Conservation (phyloP, 2,113 vertebrate genomes). For the Gobio gobio region DNA sequence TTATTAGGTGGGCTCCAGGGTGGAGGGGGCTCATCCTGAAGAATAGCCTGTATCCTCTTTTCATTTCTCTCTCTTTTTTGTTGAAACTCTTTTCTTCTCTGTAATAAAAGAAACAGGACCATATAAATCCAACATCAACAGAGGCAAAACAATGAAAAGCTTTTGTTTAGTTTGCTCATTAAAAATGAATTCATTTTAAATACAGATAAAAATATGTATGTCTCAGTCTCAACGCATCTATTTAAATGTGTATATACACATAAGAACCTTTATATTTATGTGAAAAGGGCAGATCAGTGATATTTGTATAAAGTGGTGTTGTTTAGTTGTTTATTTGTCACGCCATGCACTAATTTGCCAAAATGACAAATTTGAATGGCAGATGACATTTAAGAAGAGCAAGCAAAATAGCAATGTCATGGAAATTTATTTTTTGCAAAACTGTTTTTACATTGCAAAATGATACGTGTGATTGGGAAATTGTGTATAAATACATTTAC, state of each 20-base stretch:
- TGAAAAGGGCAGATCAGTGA: not conserved
- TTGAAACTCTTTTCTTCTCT: slow-evolving; percentile 85
- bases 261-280: not conserved
- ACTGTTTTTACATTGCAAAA: not conserved
- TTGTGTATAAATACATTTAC: not conserved
- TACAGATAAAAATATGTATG: not conserved
- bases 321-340: not conserved
- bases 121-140: not conserved
- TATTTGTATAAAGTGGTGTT: not conserved
- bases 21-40: slow-evolving; percentile 70
- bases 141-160: not conserved
- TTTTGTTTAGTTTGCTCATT: not conserved
- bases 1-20: slow-evolving; percentile 92
- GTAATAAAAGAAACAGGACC: slow-evolving; percentile 41
- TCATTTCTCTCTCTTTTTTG: slow-evolving; percentile 78
- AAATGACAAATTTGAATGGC: not conserved
- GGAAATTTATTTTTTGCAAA: not conserved
- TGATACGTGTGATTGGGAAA: not conserved
- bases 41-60: slow-evolving; percentile 73
- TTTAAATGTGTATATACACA: too few relatives aligned
- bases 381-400: not conserved
- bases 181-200: not conserved
- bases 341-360: not conserved
- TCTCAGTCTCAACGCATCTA: not conserved
- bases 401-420: not conserved